Conservation (phyloP, 2,113 vertebrate species). For the Gracilinanus agilis region DNA sequence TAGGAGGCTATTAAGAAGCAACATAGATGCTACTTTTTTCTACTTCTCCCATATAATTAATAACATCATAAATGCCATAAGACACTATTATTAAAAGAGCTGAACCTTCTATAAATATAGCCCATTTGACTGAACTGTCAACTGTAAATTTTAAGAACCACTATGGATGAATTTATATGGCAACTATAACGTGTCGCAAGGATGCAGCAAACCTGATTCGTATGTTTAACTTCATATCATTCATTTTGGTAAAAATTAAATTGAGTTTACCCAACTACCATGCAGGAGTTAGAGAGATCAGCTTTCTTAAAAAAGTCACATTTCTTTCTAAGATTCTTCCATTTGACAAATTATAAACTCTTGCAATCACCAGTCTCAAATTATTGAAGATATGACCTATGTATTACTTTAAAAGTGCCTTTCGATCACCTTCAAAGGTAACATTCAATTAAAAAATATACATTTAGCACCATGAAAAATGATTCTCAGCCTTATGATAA, state of each 20-base stretch:
- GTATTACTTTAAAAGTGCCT: slow-evolving; percentile 15
- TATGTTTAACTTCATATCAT: slow-evolving; percentile 2
- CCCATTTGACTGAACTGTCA: slow-evolving; percentile 39
- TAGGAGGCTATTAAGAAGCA: slow-evolving; percentile 64
- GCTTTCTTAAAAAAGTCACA: slow-evolving; percentile 50
- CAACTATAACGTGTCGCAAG: neutral
- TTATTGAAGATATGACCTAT: slow-evolving; percentile 38
- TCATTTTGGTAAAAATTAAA: slow-evolving; percentile 53
- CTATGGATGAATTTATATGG: slow-evolving; percentile 35
- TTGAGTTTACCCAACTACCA: slow-evolving; percentile 12
- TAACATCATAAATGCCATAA: slow-evolving; percentile 74
- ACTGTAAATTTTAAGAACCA: slow-evolving; percentile 59
- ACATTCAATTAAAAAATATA: neutral
- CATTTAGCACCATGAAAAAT: slow-evolving; percentile 3
- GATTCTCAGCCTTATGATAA: neutral
- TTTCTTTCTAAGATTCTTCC: slow-evolving; percentile 46
- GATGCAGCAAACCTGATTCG: slow-evolving; percentile 26
- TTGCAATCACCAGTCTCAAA: slow-evolving; percentile 18
- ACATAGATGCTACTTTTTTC: slow-evolving; percentile 64
- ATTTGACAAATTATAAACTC: slow-evolving; percentile 48
- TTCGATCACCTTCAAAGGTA: neutral
- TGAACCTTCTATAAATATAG: slow-evolving; percentile 51
- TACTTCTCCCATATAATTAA: slow-evolving; percentile 76
- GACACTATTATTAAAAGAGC: slow-evolving; percentile 59
- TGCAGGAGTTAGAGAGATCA: slow-evolving; percentile 39